Percentiles rank a stretch among this genome's conserved stretches.
Conservation (phyloP, 2,113 vertebrate genomes). For the Malurus alboscapulatus region DNA sequence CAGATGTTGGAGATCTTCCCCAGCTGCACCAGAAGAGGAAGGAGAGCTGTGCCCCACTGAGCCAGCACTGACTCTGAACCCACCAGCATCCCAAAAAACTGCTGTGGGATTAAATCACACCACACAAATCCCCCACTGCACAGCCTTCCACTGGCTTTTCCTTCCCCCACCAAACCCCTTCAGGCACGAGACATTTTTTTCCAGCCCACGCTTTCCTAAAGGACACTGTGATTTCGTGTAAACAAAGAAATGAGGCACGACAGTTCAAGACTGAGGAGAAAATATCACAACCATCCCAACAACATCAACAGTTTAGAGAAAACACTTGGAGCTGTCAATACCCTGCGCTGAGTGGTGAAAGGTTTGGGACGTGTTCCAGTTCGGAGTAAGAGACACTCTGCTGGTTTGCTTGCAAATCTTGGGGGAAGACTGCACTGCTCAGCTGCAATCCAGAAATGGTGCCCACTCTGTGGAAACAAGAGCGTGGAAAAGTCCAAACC, state of each 20-base stretch:
- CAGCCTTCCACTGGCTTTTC: background rate
- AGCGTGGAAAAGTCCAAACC: slow-evolving; percentile 7
- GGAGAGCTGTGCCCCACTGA: background rate
- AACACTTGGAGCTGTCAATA: slow-evolving; percentile 53
- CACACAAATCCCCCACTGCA: fast-evolving
- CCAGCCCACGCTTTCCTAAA: slow-evolving; percentile 17
- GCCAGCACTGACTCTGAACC: background rate
- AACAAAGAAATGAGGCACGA: slow-evolving; percentile 32
- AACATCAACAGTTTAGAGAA: slow-evolving; percentile 61
- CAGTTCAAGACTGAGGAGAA: background rate
- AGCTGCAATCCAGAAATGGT: background rate
- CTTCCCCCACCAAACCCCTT: background rate
- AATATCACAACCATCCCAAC: slow-evolving; percentile 39
- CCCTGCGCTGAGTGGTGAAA: slow-evolving; percentile 43
- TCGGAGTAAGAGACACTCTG: background rate
- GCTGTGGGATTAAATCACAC: background rate
- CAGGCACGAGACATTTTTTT: background rate
- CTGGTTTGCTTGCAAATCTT: background rate
- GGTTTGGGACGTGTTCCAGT: slow-evolving; percentile 38
- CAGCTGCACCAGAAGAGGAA: background rate
- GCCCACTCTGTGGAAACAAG: background rate
- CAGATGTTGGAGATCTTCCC: background rate
- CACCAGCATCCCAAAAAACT: background rate
- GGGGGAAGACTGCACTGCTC: background rate
- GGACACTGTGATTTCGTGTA: slow-evolving; percentile 10